phyloP scores from a whole-genome alignment of 2,888 invertebrate species.

The Euzophera pinguis region DNA sequence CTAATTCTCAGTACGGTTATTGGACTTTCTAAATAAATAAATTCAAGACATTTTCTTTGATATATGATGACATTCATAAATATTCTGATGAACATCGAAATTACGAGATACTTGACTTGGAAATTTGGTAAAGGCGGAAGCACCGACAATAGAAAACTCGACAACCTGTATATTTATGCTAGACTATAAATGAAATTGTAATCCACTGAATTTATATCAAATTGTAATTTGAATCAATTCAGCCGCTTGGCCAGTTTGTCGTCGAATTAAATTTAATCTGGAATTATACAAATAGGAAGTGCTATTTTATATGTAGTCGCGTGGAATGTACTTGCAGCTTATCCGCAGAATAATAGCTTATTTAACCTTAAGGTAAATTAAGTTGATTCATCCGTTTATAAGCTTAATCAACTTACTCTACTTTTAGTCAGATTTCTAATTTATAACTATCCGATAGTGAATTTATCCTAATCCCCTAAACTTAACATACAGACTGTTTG shows the following conservation, averaged over 20 bases:
- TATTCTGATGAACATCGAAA: constrained; percentile 5
- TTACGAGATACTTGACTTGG: constrained; percentile 1
- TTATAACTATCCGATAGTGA: too few species aligned
- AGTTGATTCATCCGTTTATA: too few species aligned
- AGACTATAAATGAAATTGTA: neutral
- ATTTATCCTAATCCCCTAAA: too few species aligned
- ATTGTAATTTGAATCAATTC: neutral
- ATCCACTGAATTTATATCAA: neutral
- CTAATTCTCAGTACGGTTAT: neutral
- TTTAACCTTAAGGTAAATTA: too few species aligned
- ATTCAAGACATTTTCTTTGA: neutral
- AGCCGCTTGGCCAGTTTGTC: neutral
- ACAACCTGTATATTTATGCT: constrained; percentile 4
- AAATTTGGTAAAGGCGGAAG: constrained; percentile 5
- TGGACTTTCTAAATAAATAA: neutral
- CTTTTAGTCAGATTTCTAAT: too few species aligned
- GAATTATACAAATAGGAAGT: too few species aligned
- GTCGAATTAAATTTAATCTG: neutral
- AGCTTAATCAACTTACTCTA: too few species aligned
- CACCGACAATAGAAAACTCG: constrained; percentile 5
- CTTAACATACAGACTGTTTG: too few species aligned
- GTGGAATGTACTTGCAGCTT: too few species aligned
- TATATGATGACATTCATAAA: constrained; percentile 1
- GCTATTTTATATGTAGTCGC: too few species aligned
- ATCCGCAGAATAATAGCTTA: too few species aligned